Base-by-base conservation (phyloP, 1,140 invertebrate species). In the Conus ventricosus region DNA sequence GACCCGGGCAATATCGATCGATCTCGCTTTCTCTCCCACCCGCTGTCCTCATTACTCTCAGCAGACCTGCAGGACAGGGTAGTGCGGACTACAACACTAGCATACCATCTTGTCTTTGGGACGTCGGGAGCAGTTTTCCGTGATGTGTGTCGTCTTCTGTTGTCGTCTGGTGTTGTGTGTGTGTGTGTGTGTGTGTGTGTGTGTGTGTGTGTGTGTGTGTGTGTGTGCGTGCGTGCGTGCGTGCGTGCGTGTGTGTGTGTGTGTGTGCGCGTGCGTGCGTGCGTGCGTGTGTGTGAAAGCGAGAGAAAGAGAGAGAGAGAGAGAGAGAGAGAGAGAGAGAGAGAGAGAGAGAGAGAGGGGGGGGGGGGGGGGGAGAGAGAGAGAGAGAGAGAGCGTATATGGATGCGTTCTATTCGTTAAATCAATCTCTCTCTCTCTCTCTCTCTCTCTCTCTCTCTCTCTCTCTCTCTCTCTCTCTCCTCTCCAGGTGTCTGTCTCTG, bases 121-220 rank as follows among this genome's bases (percentile, higher is more conserved):
- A 63, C 60, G 60, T 13, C 60, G 17, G 11, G 60, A 63, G 60
- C 10, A 63, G 60, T 63, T 39, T 39, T 39, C 39, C 39, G 39
- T 39, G 39, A 39, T 39, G 39, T 39, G 39, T 39, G 39, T 39
- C 57, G 81, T 20, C 4, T 55, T 51, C 55, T 51, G 39, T 39
- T 39, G 39, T 39, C 39, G 39, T 39, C 39, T 39, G 39, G 39
- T 39, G 39, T 39, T 57, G 81, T 83, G 81, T 27, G 81, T 57
- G 81, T 27, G 81, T 57, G 81, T 27, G 81, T 57, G 81, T 27
- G 81, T 83, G 81, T 57, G 81, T 57, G 76, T 51, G 76, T 80
- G 76, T 51, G 76, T 80, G 76, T 51, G 76, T 80, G 76, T 51
- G 76, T 80, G 76, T 51, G 76, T 6, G 76, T 51, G 76, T 6